phyloP scores from a whole-genome alignment of 2,888 invertebrate genomes.

The Ditylenchus weischeri region DNA sequence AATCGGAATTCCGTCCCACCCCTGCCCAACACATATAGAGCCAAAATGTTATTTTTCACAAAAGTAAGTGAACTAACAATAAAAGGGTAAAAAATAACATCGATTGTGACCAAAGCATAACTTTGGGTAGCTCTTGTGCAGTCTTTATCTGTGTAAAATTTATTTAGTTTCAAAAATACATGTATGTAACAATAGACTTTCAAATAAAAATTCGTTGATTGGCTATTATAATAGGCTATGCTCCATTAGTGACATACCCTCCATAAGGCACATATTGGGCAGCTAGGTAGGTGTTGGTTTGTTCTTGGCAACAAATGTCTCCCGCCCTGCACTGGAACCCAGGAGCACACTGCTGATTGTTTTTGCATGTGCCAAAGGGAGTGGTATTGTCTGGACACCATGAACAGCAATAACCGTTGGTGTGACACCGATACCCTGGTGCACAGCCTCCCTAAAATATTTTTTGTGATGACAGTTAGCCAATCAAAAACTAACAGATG shows the following conservation, averaged over 20 bases:
- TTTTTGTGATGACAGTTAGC: neutral
- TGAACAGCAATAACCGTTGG: slow-evolving; percentile 52
- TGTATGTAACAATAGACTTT: too few species aligned
- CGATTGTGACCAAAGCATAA: too few species aligned
- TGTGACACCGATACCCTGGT: slow-evolving; percentile 45
- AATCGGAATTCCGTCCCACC: too few species aligned
- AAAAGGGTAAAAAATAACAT: too few species aligned
- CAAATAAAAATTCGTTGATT: too few species aligned
- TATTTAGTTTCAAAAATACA: too few species aligned
- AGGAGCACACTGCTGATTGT: slow-evolving; percentile 42
- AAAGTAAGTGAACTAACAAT: too few species aligned
- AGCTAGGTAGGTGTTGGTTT: neutral
- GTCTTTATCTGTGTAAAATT: too few species aligned
- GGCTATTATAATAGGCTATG: neutral
- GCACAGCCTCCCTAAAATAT: slow-evolving; percentile 41
- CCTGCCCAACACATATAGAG: too few species aligned
- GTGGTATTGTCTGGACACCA: slow-evolving; percentile 45
- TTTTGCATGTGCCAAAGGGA: slow-evolving; percentile 22
- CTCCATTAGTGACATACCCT: neutral
- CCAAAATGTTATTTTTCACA: too few species aligned
- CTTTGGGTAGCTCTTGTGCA: too few species aligned
- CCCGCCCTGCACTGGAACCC: slow-evolving; percentile 48
- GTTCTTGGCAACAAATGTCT: slow-evolving; percentile 51
- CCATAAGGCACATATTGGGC: slow-evolving; percentile 2
- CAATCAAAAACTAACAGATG: neutral